Base-by-base conservation (phyloP, 2,888 invertebrate species). In the Pardosa pseudoannulata region DNA sequence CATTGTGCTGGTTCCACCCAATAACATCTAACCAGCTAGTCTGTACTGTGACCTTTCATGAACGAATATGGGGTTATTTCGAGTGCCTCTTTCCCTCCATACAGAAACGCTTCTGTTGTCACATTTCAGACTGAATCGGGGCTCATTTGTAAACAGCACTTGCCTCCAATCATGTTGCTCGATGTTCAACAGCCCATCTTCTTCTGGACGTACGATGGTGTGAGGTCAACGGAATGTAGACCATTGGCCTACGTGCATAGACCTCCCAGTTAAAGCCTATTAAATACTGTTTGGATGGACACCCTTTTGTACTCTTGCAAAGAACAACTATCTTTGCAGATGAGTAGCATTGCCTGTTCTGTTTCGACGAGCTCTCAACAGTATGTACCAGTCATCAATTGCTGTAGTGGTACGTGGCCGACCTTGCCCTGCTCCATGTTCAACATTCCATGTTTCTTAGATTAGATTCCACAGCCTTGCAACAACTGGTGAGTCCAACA, bases 381-480 rank as follows among this genome's bases (percentile, higher is more conserved):
- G 36, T 36, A 68, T 36, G 32, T 68, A 68, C 64, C n/a, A n/a
- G n/a, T n/a, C n/a, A n/a, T n/a, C n/a, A n/a, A n/a, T n/a, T n/a
- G n/a, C n/a, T n/a, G n/a, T n/a, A n/a, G n/a, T n/a, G n/a, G n/a
- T n/a, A n/a, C n/a, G n/a, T n/a, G n/a, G n/a, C n/a, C n/a, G n/a
- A n/a, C n/a, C n/a, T n/a, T n/a, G n/a, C n/a, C n/a, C n/a, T n/a
- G n/a, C n/a, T n/a, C 36, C 32, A 62, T 32, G 62, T 19, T 56
- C n/a, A 74, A 74, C 62, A 74, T 62, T 36, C 13, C 73, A 56
- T 64, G 64, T 65, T 65, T 75, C 65, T 75, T 65, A 65, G 65
- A 75, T 65, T 65, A 39, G 75, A 65, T 65, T 65, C 65, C 41
- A 65, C 65, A 65, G n/a, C 46, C 32, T 73, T 62, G 73, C 5